Evolutionary conservation across 2,113 vertebrate genomes (phyloP).

Genomic region (Cochlearius cochlearius): DNA sequence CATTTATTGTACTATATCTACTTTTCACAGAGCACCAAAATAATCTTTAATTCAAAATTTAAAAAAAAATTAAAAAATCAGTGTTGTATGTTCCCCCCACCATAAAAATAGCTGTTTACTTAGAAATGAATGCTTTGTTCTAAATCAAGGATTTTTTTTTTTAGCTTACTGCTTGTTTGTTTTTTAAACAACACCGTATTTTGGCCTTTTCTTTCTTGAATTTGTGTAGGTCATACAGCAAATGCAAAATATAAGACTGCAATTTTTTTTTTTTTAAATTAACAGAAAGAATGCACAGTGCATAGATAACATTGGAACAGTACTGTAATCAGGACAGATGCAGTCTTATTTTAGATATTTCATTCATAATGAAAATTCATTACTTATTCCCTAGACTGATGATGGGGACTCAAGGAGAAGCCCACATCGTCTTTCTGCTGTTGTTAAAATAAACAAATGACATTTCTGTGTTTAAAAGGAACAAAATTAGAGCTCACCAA

Average conservation of each 20-base stretch:
- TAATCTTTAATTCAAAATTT: background rate
- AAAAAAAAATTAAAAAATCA: background rate
- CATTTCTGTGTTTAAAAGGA: background rate
- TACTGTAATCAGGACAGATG: background rate
- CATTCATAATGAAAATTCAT: background rate
- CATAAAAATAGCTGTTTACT: background rate
- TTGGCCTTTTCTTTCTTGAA: background rate
- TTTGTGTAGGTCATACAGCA: background rate
- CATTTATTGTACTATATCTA: background rate
- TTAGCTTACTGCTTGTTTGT: background rate
- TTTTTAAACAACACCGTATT: background rate
- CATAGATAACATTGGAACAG: background rate
- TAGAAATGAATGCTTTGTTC: background rate
- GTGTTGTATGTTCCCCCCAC: background rate
- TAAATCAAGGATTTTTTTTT: background rate
- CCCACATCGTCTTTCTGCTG: background rate
- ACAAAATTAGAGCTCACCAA: background rate
- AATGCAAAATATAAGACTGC: background rate
- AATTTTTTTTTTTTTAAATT: background rate
- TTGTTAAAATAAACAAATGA: background rate
- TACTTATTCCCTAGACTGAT: background rate
- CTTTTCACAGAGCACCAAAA: background rate
- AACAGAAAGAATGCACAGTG: background rate
- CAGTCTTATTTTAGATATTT: background rate
- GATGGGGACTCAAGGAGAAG: background rate